Base-by-base conservation (phyloP, 2,113 vertebrate genomes). In the Phaetusa simplex region DNA sequence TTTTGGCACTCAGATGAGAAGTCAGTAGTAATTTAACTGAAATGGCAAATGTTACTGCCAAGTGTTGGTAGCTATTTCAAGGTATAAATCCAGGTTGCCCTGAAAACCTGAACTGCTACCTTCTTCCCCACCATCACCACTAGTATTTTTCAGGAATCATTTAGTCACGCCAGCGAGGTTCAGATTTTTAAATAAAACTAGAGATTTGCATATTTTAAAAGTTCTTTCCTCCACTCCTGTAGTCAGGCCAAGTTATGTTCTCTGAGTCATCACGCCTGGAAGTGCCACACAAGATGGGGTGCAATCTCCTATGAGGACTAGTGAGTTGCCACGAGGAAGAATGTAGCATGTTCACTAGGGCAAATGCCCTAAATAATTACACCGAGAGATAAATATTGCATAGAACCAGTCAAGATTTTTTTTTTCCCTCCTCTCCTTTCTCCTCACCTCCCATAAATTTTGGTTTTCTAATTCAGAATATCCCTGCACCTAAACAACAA, bases 11-110 rank as follows among this genome's bases (percentile, higher is more conserved):
- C 20, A 78, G 86, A 93, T 92, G 97, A 95, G 96, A 97, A 98
- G 96, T 96, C 97, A 97, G 96, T 89, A 97, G 96, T 91, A 98
- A 98, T 98, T 97, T 97, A 97, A 97, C 95, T 97, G 90, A 97
- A 97, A 97, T 79, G 71, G 96, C 96, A 98, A 98, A 96, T 83
- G 86, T 96, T 97, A 88, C 92, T 96, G 97, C 82, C 27, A 97
- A 61, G 66, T 56, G 49, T 93, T 97, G 96, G 96, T 97, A 97
- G 96, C 94, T 98, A 86, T 97, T 98, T 96, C 86, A 97, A 97
- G 96, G 90, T 95, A 96, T 96, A 98, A 97, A 97, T 95, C 90
- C 97, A 97, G 79, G 93, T 90, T 91, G 62, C 69, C 90, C 90
- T 97, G 94, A 94, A 96, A 98, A 92, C 85, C 93, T 92, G 85